phyloP scores from a whole-genome alignment of 2,113 vertebrate genomes.

The Tupaia tana region DNA sequence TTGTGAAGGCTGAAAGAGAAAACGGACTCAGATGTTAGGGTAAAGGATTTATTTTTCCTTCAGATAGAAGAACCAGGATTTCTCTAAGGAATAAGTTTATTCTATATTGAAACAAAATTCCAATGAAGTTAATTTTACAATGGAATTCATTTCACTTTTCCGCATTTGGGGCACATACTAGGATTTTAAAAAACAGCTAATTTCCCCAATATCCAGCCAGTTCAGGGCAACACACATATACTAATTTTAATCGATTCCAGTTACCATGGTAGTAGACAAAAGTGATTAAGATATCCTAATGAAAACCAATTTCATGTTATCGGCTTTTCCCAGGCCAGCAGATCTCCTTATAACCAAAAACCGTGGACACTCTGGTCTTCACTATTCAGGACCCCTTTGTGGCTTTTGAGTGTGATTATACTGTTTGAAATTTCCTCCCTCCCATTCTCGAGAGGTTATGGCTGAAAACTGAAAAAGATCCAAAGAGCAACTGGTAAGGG shows the following conservation, averaged over 20 bases:
- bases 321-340: too few relatives aligned
- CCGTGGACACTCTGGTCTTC: too few relatives aligned
- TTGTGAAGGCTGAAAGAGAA: background rate
- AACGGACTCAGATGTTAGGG: background rate
- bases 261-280: background rate
- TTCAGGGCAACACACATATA: background rate
- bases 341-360: too few relatives aligned
- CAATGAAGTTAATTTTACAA: conserved; percentile 18
- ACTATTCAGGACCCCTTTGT: too few relatives aligned
- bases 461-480: background rate
- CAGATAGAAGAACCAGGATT: background rate
- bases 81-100: background rate
- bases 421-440: too few relatives aligned
- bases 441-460: background rate
- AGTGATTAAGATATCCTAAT: background rate
- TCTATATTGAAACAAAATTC: background rate
- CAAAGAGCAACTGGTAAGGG: background rate
- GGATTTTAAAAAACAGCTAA: background rate
- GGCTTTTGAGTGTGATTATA: too few relatives aligned
- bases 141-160: background rate
- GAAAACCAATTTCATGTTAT: too few relatives aligned
- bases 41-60: conserved; percentile 20
- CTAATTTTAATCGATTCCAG: background rate
- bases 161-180: background rate
- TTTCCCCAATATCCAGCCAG: background rate